Conservation (phyloP, 2,113 vertebrate genomes). For the Aythya baeri region DNA sequence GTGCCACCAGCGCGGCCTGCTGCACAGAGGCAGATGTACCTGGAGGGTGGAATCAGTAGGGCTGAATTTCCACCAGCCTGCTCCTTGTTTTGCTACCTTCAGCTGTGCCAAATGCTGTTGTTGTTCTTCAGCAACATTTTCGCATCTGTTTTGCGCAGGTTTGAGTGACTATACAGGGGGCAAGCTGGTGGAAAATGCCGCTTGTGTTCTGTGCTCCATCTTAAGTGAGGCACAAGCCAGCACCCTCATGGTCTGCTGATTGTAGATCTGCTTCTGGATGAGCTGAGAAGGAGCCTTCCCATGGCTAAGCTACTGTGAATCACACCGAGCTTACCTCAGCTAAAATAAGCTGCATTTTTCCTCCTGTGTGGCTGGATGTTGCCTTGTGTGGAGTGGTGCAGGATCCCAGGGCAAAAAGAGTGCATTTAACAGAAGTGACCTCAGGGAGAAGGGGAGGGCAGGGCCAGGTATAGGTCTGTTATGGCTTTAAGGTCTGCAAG, state of each 20-base stretch:
- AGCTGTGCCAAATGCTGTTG: neutral
- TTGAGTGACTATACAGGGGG: constrained; percentile 41
- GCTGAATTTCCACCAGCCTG: constrained; percentile 19
- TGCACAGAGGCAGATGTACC: neutral
- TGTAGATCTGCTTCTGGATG: constrained; percentile 50
- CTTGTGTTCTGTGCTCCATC: constrained; percentile 47
- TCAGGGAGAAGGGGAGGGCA: neutral
- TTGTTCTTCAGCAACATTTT: constrained; percentile 41
- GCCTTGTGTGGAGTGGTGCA: neutral
- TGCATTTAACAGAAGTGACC: neutral
- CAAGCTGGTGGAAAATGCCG: constrained; percentile 53
- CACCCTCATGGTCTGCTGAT: constrained; percentile 44
- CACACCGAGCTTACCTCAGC: constrained; percentile 10
- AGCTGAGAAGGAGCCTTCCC: constrained; percentile 40
- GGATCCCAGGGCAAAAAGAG: neutral
- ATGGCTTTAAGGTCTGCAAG: neutral
- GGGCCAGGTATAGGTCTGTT: neutral
- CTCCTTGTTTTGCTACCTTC: neutral
- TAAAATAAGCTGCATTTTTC: neutral
- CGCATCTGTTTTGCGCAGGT: neutral
- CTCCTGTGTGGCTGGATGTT: neutral
- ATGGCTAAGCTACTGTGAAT: constrained; percentile 54
- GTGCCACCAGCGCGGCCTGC: neutral
- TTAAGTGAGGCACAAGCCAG: neutral
- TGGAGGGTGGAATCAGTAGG: neutral